phyloP scores from a whole-genome alignment of 1,140 invertebrate genomes.

The Sarcophaga peregrina region DNA sequence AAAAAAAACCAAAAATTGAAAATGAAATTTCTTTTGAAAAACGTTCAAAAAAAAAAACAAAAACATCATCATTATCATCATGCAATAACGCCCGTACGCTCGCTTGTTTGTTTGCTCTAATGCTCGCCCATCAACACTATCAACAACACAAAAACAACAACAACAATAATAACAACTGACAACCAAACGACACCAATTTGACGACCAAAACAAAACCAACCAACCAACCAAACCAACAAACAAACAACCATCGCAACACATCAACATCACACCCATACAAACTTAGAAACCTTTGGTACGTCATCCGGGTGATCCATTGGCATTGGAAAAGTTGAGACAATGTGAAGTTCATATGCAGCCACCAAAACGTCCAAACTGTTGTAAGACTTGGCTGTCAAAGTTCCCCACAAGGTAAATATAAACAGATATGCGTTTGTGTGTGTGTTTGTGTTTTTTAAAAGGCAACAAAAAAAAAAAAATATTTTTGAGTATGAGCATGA shows the following conservation, averaged over 20 bases:
- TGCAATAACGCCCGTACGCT: too few relatives aligned
- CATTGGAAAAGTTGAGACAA: conserved; percentile 85
- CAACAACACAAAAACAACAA: conserved; percentile 39
- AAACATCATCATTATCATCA: neutral
- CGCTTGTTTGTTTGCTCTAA: neutral
- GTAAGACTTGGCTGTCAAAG: conserved; percentile 92
- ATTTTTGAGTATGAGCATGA: too few relatives aligned
- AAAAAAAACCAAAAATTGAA: too few relatives aligned
- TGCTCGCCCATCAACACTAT: neutral
- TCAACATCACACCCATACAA: conserved; percentile 43
- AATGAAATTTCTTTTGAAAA: too few relatives aligned
- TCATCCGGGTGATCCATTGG: conserved; percentile 78
- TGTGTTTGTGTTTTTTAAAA: neutral
- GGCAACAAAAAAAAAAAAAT: neutral
- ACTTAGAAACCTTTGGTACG: conserved; percentile 88
- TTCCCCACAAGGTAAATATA: conserved; percentile 73
- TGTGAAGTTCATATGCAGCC: conserved; percentile 84
- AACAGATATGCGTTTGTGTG: too few relatives aligned
- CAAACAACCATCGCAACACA: conserved; percentile 37
- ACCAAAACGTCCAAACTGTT: conserved; percentile 81
- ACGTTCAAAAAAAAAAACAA: too few relatives aligned
- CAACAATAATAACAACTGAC: conserved; percentile 41
- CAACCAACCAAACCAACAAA: conserved; percentile 22
- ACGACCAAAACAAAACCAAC: conserved; percentile 5
- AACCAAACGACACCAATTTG: conserved; percentile 46